phyloP scores from a whole-genome alignment of 1,140 invertebrate genomes.

The Brachionus rotundiformis region DNA sequence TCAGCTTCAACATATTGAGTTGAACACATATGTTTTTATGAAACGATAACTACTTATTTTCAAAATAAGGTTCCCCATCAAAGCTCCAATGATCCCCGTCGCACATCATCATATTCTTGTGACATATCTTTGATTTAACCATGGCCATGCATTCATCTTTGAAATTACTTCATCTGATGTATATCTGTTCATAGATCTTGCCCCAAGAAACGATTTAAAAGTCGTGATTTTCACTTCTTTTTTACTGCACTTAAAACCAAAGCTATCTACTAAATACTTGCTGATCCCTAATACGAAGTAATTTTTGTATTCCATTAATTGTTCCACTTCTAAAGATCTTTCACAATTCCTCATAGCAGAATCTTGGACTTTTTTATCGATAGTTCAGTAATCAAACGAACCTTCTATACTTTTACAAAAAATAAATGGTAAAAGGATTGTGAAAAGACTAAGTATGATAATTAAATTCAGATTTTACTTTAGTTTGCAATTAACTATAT shows the following conservation, averaged over 20 bases:
- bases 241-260: background rate
- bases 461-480: background rate
- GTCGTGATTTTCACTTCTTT: background rate
- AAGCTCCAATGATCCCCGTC: background rate
- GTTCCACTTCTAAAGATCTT: background rate
- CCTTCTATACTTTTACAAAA: background rate
- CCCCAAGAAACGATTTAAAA: background rate
- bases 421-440: background rate
- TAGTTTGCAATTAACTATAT: background rate
- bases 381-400: background rate
- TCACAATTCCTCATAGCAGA: background rate
- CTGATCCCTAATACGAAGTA: too few species aligned
- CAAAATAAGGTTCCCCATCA: background rate
- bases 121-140: conserved; percentile 18
- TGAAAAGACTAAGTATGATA: background rate
- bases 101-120: background rate
- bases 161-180: background rate
- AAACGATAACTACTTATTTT: background rate
- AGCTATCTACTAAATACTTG: background rate
- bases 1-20: too few species aligned
- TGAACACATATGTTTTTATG: too few species aligned
- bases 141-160: background rate
- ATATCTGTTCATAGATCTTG: background rate
- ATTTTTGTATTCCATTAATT: too few species aligned
- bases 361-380: background rate